Conservation (phyloP, 64 coral and sea anemone species). For the Trachythela sp. region DNA sequence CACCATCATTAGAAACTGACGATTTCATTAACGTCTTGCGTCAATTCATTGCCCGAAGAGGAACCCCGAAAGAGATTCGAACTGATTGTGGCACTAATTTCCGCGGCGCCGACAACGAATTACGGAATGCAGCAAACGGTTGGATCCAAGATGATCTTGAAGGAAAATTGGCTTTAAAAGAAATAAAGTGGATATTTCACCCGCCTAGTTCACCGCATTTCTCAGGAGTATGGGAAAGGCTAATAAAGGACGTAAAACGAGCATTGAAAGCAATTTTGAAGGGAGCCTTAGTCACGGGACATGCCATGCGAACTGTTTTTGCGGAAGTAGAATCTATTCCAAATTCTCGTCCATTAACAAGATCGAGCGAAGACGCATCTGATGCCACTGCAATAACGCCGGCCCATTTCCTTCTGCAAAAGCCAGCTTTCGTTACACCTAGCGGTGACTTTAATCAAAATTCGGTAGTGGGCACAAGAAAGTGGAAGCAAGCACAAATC, state of each 20-base stretch:
- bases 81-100: slow-evolving; percentile 77
- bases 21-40: slow-evolving; percentile 52
- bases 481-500: not conserved
- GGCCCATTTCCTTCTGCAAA: not conserved
- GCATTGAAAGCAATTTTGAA: not conserved
- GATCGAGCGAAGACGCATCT: not conserved
- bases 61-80: slow-evolving; percentile 52
- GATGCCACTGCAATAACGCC: not conserved
- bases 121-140: slow-evolving; percentile 31
- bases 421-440: not conserved
- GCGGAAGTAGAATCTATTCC: not conserved
- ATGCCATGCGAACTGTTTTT: not conserved
- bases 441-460: not conserved
- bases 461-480: not conserved
- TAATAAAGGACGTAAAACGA: slow-evolving; percentile 31
- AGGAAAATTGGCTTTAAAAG: slow-evolving; percentile 41
- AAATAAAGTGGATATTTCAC: slow-evolving; percentile 59
- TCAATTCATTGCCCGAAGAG: slow-evolving; percentile 50
- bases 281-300: not conserved
- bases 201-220: slow-evolving; percentile 58
- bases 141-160: slow-evolving; percentile 52
- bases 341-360: not conserved
- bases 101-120: slow-evolving; percentile 60
- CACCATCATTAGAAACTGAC: slow-evolving; percentile 43
- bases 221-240: slow-evolving; percentile 60